Conservation (phyloP, 2,888 invertebrate genomes). For the Chymomyza amoena region DNA sequence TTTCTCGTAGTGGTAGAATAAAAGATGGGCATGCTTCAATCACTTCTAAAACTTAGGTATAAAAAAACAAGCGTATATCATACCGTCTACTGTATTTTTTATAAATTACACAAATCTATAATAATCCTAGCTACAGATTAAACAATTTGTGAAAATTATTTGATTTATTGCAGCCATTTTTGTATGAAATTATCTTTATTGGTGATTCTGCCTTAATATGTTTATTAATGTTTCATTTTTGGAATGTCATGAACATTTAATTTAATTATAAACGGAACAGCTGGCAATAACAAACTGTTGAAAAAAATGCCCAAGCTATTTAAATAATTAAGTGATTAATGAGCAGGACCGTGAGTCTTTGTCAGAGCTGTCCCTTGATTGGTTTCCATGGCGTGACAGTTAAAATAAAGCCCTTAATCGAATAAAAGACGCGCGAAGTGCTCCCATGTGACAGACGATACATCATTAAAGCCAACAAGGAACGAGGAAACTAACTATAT, state of each 20-base stretch:
- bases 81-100: no score
- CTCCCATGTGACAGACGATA: conserved; percentile 27
- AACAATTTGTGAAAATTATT: no score
- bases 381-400: no score
- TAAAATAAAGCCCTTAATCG: conserved; percentile 34
- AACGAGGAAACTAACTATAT: conserved; percentile 1
- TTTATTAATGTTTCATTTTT: conserved; percentile 34
- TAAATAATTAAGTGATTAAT: background rate
- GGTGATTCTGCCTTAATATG: conserved; percentile 1
- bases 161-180: background rate
- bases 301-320: background rate
- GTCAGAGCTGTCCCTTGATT: no score
- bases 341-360: background rate
- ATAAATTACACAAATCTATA: no score
- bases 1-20: no score
- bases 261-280: conserved; percentile 41
- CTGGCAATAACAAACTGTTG: conserved; percentile 22
- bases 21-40: no score
- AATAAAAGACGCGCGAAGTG: conserved; percentile 52
- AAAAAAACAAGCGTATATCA: no score
- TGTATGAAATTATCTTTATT: background rate
- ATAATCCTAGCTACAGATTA: no score
- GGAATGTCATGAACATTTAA: conserved; percentile 34
- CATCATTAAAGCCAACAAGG: conserved; percentile 6
- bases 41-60: no score